Evolutionary conservation across 2,797 vertebrate genomes (phyloP).

Genomic region (Cheirogaleus major): DNA sequence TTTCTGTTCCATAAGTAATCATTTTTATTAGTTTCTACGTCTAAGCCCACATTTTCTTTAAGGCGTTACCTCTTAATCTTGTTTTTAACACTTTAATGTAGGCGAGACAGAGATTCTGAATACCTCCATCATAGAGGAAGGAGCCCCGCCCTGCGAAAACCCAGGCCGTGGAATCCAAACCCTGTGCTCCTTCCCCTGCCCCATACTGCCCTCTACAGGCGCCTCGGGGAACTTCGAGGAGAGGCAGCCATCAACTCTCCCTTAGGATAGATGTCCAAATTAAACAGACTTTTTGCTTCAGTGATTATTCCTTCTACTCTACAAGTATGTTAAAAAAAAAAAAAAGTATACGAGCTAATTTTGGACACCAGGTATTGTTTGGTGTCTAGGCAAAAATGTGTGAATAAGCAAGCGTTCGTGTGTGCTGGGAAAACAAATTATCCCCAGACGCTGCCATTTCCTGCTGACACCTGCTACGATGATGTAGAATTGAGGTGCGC

Average conservation of each 20-base stretch:
- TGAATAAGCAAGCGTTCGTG: background rate
- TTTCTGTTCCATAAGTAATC: background rate
- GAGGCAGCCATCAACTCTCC: background rate
- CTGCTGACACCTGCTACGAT: background rate
- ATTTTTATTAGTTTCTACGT: conserved; percentile 2
- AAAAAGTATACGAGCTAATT: background rate
- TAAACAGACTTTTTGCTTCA: background rate
- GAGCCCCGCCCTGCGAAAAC: background rate
- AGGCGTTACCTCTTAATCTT: background rate
- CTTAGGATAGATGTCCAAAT: background rate
- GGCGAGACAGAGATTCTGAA: background rate
- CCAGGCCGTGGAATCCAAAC: fast-evolving
- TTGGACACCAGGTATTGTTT: conserved; percentile 1
- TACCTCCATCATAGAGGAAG: background rate
- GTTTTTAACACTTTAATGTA: background rate
- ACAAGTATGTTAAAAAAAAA: background rate
- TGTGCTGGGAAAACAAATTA: background rate
- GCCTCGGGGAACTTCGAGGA: background rate
- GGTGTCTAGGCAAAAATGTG: background rate
- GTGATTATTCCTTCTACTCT: background rate
- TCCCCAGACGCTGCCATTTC: background rate
- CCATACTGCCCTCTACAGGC: background rate
- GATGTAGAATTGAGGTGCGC: background rate
- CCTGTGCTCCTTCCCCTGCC: background rate
- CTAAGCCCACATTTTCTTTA: background rate